phyloP scores from a whole-genome alignment of 1,140 invertebrate genomes.

The Delia radicum region DNA sequence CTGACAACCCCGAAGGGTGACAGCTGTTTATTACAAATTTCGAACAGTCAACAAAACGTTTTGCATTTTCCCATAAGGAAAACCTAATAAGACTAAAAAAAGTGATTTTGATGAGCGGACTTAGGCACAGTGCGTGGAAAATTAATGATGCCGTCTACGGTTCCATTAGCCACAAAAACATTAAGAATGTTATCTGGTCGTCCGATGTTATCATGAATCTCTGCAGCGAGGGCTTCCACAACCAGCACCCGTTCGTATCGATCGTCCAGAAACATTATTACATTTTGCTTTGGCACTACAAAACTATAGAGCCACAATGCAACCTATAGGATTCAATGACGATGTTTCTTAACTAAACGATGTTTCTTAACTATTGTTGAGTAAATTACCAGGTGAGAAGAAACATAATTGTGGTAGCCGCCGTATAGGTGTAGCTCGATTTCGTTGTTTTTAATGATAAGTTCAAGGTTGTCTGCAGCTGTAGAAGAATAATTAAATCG shows the following conservation, averaged over 20 bases:
- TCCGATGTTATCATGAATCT: slow-evolving; percentile 1
- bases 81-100: slow-evolving; percentile 21
- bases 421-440: neutral
- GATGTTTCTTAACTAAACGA: slow-evolving; percentile 6
- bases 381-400: neutral
- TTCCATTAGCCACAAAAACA: slow-evolving; percentile 5
- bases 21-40: slow-evolving; percentile 14
- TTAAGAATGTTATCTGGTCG: slow-evolving; percentile 15
- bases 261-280: slow-evolving; percentile 18
- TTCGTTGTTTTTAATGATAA: neutral
- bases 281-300: slow-evolving; percentile 12
- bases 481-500: neutral
- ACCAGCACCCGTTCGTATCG: neutral
- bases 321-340: neutral
- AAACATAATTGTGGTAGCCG: slow-evolving; percentile 6
- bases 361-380: slow-evolving; percentile 13
- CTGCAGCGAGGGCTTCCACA: slow-evolving; percentile 10
- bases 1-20: slow-evolving; percentile 25
- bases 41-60: neutral
- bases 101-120: neutral
- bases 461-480: neutral
- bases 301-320: slow-evolving; percentile 24
- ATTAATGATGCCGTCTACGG: slow-evolving; percentile 16
- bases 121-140: neutral
- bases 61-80: slow-evolving; percentile 14